phyloP scores from a whole-genome alignment of 2,797 vertebrate species.

The Leucoraja ocellata region DNA sequence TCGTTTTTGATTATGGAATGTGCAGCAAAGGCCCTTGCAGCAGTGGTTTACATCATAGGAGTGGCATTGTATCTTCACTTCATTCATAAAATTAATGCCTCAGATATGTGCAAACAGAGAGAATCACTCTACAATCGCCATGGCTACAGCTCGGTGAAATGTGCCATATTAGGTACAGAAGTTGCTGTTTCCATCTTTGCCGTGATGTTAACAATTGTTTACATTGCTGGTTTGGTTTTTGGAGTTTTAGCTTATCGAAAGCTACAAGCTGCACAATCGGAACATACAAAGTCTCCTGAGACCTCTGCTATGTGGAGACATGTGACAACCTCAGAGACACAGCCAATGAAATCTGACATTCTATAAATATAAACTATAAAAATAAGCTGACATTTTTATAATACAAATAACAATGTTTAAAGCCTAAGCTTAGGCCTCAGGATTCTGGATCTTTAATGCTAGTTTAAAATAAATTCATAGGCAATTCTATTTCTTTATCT shows the following conservation, averaged over 20 bases:
- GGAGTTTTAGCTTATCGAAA: slow-evolving; percentile 20
- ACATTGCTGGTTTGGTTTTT: slow-evolving; percentile 36
- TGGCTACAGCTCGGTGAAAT: slow-evolving; percentile 42
- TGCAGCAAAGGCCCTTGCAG: slow-evolving; percentile 33
- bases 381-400: background rate
- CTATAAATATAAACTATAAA: background rate
- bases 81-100: slow-evolving; percentile 39
- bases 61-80: slow-evolving; percentile 41
- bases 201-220: slow-evolving; percentile 36
- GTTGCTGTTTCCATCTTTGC: slow-evolving; percentile 40
- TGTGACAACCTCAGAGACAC: background rate
- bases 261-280: background rate
- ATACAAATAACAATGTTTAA: background rate
- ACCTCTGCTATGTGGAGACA: background rate
- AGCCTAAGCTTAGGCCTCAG: background rate
- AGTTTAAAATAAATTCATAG: background rate
- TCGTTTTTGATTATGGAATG: slow-evolving; percentile 38
- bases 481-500: background rate
- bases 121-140: slow-evolving; percentile 40
- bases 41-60: slow-evolving; percentile 39
- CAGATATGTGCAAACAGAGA: slow-evolving; percentile 41
- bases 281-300: background rate
- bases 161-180: slow-evolving; percentile 41
- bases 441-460: background rate
- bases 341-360: background rate